A percentile compares a stretch with the other conserved stretches of the same genome.
These are phyloP conservation scores for Therioaphis trifolii DNA, from an alignment of 2,888 invertebrate genomes.

Conservation along the genomic window DNA sequence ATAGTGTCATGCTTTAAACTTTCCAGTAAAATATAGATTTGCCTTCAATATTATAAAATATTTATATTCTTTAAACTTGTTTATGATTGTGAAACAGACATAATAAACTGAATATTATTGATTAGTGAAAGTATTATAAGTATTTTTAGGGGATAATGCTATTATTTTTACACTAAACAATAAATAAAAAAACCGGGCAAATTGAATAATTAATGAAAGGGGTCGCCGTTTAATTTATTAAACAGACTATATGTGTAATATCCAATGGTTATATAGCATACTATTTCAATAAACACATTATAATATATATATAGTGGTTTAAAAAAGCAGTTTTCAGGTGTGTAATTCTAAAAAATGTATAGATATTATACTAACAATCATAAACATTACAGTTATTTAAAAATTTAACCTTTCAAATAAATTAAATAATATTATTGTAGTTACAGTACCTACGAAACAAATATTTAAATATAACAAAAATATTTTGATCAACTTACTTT, in stretches of 20 bases:
- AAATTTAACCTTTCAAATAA: too few relatives aligned
- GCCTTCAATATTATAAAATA: neutral
- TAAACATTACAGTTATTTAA: neutral
- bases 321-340: neutral
- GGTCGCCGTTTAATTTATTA: conserved; percentile 41
- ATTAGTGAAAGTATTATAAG: conserved; percentile 28
- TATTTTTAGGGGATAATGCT: conserved; percentile 3
- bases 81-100: neutral
- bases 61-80: neutral
- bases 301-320: neutral
- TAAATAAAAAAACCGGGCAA: conserved; percentile 13
- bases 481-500: too few relatives aligned
- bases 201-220: conserved; percentile 45
- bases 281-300: too few relatives aligned
- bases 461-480: too few relatives aligned
- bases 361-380: neutral
- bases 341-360: neutral
- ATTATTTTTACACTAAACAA: conserved; percentile 45
- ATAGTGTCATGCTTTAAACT: neutral
- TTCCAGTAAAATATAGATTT: neutral
- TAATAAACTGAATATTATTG: conserved; percentile 31
- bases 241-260: conserved; percentile 23
- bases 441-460: neutral
- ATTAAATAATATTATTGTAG: neutral
- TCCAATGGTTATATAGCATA: conserved; percentile 16